Conservation (phyloP, 2,797 vertebrate species). For the Furcifer pardalis region DNA sequence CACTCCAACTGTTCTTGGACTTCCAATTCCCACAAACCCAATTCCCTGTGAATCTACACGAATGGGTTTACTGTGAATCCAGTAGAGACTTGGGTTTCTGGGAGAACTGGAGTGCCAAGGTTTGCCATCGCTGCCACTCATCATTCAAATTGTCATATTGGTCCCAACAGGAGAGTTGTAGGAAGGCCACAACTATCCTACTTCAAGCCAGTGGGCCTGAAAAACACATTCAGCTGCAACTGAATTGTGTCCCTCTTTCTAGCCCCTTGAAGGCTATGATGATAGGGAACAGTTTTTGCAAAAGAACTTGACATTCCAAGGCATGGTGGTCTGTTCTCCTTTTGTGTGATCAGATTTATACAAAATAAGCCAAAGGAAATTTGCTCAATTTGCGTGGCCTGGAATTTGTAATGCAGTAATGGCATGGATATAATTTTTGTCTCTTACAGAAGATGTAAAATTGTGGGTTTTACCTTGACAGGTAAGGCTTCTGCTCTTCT, state of each 20-base stretch:
- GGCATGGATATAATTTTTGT: background rate
- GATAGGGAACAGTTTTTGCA: background rate
- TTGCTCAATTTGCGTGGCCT: background rate
- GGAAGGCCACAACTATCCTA: background rate
- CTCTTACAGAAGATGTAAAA: background rate
- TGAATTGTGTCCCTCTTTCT: background rate
- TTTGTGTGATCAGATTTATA: background rate
- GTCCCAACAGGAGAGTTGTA: background rate
- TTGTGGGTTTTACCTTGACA: background rate
- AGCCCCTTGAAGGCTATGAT: no score
- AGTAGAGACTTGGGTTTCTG: no score
- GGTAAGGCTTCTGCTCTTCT: background rate
- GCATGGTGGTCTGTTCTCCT: background rate
- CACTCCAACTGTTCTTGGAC: no score
- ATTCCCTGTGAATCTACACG: no score
- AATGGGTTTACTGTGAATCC: no score
- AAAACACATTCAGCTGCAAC: background rate
- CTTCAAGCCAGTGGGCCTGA: background rate
- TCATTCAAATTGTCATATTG: background rate
- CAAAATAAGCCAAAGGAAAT: background rate
- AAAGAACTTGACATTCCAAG: background rate
- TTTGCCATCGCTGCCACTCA: no score
- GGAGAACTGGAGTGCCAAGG: no score
- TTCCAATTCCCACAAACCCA: no score
- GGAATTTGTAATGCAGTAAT: background rate